Percentiles rank a stretch among this genome's conserved stretches.
phyloP scores from a whole-genome alignment of 2,797 vertebrate species.

The Sphaeramia orbicularis region DNA sequence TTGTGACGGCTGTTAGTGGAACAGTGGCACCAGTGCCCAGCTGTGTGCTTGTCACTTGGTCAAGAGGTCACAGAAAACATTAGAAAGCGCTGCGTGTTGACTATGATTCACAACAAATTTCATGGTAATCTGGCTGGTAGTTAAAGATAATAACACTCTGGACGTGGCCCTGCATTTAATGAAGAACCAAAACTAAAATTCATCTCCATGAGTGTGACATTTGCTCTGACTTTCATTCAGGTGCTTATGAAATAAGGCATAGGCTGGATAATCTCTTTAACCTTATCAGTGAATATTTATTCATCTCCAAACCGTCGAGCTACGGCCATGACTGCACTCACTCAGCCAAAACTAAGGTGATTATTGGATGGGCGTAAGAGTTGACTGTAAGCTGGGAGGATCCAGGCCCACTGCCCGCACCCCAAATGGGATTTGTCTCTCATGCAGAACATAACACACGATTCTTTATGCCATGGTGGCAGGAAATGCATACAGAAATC shows the following conservation, averaged over 20 bases:
- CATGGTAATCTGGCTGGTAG: neutral
- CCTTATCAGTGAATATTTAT: slow-evolving; percentile 55
- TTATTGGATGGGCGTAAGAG: slow-evolving; percentile 45
- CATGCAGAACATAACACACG: slow-evolving; percentile 57
- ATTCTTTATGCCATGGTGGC: slow-evolving; percentile 35
- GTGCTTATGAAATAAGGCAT: slow-evolving; percentile 29
- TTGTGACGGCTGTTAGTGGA: no score
- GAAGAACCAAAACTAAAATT: neutral
- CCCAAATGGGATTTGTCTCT: slow-evolving; percentile 61
- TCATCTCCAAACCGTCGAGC: slow-evolving; percentile 28
- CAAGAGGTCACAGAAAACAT: neutral
- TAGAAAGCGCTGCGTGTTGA: no score
- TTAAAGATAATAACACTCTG: neutral
- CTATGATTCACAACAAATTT: neutral
- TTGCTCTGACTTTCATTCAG: slow-evolving; percentile 22
- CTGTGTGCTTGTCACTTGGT: no score
- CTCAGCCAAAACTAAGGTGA: slow-evolving; percentile 62
- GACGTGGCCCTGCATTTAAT: neutral
- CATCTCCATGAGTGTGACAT: neutral
- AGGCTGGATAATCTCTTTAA: slow-evolving; percentile 50
- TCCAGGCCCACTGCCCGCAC: slow-evolving; percentile 31
- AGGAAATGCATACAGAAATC: slow-evolving; percentile 30
- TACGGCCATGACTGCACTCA: slow-evolving; percentile 21
- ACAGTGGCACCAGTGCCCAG: no score
- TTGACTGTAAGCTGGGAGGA: slow-evolving; percentile 47